These are phyloP conservation scores for Novumbra hubbsi DNA, from an alignment of 2,797 vertebrate species.

Conservation along the genomic window DNA sequence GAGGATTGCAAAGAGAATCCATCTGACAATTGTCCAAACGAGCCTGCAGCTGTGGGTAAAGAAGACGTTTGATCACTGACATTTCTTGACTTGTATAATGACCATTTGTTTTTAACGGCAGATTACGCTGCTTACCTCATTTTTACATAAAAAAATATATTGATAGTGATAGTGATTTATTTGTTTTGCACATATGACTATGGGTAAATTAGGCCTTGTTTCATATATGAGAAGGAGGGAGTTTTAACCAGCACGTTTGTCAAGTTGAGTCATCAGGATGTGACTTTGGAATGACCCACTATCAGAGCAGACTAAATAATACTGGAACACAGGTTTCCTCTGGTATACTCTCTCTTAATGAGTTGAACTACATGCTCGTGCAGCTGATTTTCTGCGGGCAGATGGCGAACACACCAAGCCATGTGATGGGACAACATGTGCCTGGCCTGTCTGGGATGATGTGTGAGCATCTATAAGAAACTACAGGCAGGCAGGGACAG, in stretches of 20 bases:
- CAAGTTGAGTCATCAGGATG: not conserved
- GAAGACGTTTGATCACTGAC: not conserved
- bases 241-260: not conserved
- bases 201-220: not conserved
- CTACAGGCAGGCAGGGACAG: too few species aligned
- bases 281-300: not conserved
- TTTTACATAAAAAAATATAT: too few species aligned
- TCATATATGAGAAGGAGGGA: not conserved
- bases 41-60: not conserved
- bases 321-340: not conserved
- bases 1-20: constrained; percentile 10
- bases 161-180: too few species aligned
- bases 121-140: too few species aligned
- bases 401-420: constrained; percentile 17
- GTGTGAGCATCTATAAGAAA: not conserved
- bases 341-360: constrained; percentile 13
- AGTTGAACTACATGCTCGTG: constrained; percentile 40
- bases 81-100: not conserved
- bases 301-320: not conserved
- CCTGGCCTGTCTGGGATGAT: constrained; percentile 13
- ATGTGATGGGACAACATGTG: constrained; percentile 35
- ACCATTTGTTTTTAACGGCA: too few species aligned
- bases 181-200: too few species aligned
- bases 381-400: constrained; percentile 35
- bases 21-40: constrained; percentile 12